Evolutionary conservation across 2,113 vertebrate genomes (phyloP).

Genomic region (Rhynchomys soricoides): DNA sequence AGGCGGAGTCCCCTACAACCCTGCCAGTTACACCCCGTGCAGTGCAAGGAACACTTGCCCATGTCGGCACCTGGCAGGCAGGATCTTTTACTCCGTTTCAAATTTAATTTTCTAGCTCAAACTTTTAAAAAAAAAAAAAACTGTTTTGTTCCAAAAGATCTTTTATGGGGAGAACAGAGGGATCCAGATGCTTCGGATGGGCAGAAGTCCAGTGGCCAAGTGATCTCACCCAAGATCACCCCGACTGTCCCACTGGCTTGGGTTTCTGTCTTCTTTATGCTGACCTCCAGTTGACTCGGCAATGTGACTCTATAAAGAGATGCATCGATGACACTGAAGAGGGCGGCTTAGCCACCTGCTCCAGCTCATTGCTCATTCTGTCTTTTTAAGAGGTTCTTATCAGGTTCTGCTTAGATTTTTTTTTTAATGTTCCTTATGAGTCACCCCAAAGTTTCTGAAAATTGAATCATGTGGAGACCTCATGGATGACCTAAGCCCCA

Average conservation of each 20-base stretch:
- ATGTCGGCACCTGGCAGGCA: constrained; percentile 46
- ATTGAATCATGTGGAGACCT: background rate
- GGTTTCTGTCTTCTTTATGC: background rate
- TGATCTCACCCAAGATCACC: background rate
- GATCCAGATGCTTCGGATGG: background rate
- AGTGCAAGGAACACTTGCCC: background rate
- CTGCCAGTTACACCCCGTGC: constrained; percentile 40
- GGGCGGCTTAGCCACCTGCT: background rate
- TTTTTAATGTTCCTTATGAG: constrained; percentile 5
- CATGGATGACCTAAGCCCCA: background rate
- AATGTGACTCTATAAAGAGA: background rate
- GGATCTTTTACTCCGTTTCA: background rate
- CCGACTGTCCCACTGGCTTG: background rate
- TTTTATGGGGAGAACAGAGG: background rate
- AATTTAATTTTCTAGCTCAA: constrained; percentile 27
- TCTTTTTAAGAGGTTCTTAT: background rate
- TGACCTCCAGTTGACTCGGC: background rate
- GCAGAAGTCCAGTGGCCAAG: background rate
- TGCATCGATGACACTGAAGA: background rate
- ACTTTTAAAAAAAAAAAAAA: no score
- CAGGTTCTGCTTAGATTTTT: background rate
- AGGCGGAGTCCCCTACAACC: background rate
- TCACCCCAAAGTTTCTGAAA: constrained; percentile 25
- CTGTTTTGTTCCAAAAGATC: constrained; percentile 18
- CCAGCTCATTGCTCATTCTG: background rate